Evolutionary conservation across 2,888 invertebrate genomes (phyloP).

Genomic region (Tipula lateralis): DNA sequence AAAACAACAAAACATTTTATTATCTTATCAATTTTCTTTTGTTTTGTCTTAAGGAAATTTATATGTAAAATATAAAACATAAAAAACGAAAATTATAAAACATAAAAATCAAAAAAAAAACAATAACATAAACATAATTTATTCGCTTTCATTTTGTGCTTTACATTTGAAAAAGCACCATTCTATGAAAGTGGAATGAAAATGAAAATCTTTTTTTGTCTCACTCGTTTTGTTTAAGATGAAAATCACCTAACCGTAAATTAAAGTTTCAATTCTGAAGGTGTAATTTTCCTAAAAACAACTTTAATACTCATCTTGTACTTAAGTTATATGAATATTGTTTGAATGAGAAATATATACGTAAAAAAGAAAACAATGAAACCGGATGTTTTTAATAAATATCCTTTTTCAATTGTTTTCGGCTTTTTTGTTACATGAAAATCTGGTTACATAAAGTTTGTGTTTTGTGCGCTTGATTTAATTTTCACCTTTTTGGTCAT

Average conservation of each 20-base stretch:
- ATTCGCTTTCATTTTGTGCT: neutral
- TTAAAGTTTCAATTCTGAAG: neutral
- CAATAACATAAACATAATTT: neutral
- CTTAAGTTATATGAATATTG: too few species aligned
- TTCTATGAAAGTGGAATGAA: neutral
- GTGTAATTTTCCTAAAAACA: neutral
- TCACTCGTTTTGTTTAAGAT: neutral
- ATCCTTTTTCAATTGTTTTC: neutral
- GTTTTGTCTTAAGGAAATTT: neutral
- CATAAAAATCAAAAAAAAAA: constrained; percentile 24
- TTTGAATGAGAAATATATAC: neutral
- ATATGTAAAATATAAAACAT: neutral
- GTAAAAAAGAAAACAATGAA: neutral
- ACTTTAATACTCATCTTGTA: neutral
- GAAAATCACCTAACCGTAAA: neutral
- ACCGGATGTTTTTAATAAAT: neutral
- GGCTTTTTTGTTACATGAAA: neutral
- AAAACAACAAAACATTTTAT: neutral
- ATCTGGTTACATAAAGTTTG: neutral
- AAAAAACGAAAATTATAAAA: neutral
- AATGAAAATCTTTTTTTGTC: neutral
- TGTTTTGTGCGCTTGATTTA: neutral
- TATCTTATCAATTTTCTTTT: constrained; percentile 24
- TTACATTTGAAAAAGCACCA: neutral
- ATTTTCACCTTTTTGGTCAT: neutral